phyloP scores from a whole-genome alignment of 2,113 vertebrate species.

The Geococcyx californianus region DNA sequence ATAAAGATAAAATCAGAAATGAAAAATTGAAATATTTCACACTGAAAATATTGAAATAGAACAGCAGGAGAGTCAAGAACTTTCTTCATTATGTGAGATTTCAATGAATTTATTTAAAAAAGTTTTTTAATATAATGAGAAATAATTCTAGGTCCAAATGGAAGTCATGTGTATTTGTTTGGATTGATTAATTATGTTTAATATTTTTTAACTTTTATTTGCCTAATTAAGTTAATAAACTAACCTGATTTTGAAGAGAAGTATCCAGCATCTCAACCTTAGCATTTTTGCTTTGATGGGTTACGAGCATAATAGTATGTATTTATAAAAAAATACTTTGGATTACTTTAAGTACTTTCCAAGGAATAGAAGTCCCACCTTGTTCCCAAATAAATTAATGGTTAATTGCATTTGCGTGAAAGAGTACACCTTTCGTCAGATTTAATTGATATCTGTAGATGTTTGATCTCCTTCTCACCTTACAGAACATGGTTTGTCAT shows the following conservation, averaged over 20 bases:
- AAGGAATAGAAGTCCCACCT: background rate
- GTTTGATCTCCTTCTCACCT: conserved; percentile 36
- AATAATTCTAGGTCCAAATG: background rate
- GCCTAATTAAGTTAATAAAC: background rate
- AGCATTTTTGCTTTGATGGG: background rate
- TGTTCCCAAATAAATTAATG: background rate
- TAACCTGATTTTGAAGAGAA: background rate
- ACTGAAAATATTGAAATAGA: background rate
- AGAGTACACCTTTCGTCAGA: background rate
- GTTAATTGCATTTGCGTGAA: background rate
- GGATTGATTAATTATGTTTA: background rate
- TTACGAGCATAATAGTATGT: background rate
- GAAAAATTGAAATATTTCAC: background rate
- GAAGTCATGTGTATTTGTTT: background rate
- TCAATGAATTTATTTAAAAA: background rate
- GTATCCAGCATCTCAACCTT: background rate
- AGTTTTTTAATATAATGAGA: background rate
- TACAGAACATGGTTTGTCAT: conserved; percentile 12
- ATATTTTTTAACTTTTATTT: background rate
- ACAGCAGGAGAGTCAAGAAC: background rate
- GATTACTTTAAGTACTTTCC: background rate
- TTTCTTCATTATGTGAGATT: background rate
- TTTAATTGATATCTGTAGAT: background rate
- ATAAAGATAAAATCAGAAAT: background rate
- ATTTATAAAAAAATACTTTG: background rate